Conservation (phyloP, 2,113 vertebrate species). For the Mola mola region DNA sequence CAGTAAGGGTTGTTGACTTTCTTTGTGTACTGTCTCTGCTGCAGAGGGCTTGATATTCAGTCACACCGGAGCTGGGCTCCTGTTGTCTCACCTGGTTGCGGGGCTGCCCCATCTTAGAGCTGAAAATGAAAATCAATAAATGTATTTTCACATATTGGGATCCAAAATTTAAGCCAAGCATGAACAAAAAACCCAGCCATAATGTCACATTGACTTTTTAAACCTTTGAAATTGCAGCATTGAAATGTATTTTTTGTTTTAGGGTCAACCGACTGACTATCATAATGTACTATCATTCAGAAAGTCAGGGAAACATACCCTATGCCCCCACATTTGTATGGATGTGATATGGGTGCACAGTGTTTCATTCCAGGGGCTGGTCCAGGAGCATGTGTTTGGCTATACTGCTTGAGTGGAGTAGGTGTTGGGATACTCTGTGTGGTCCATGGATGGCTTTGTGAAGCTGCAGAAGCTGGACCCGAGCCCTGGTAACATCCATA, state of each 20-base stretch:
- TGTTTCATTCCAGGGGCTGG: conserved; percentile 43
- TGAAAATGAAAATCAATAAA: conserved; percentile 43
- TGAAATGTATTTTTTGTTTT: background rate
- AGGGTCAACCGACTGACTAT: background rate
- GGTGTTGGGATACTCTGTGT: conserved; percentile 40
- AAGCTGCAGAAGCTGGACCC: conserved; percentile 16
- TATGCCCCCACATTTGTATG: conserved; percentile 63
- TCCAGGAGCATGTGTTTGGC: conserved; percentile 52
- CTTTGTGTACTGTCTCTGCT: conserved; percentile 33
- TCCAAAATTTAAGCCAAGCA: background rate
- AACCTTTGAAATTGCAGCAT: background rate
- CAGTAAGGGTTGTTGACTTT: conserved; percentile 27
- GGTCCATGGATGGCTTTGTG: conserved; percentile 66
- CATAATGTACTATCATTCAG: background rate
- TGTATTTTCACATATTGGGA: background rate
- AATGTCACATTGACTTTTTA: background rate
- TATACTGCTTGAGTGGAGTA: conserved; percentile 50
- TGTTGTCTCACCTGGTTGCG: no score
- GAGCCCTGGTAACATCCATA: conserved; percentile 47
- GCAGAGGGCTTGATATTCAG: conserved; percentile 33
- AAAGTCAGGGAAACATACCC: conserved; percentile 54
- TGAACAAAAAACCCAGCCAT: background rate
- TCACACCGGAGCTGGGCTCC: conserved; percentile 42
- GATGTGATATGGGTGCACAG: conserved; percentile 60
- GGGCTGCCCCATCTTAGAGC: conserved; percentile 44